phyloP scores from a whole-genome alignment of 2,113 vertebrate genomes.

The Candoia aspera region DNA sequence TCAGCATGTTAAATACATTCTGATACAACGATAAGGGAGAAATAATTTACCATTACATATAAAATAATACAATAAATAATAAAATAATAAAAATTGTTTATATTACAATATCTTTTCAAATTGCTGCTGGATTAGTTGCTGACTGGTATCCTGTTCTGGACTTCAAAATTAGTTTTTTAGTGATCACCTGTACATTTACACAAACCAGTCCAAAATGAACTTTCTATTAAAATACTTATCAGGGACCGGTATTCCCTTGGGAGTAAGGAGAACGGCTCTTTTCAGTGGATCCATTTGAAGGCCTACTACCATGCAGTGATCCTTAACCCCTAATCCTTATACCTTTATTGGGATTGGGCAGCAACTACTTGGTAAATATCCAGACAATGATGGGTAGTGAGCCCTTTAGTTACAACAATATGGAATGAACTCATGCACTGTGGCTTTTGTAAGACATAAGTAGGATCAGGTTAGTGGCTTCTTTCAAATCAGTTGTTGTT shows the following conservation, averaged over 20 bases:
- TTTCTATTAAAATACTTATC: not conserved
- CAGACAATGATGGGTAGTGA: no score
- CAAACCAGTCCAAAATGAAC: slow-evolving; percentile 32
- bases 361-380: not conserved
- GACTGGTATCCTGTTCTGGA: slow-evolving; percentile 16
- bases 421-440: not conserved
- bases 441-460: not conserved
- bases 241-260: not conserved
- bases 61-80: not conserved
- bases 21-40: slow-evolving; percentile 37
- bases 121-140: slow-evolving; percentile 29
- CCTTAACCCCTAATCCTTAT: not conserved
- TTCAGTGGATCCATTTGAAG: not conserved
- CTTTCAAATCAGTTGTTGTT: slow-evolving; percentile 45
- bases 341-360: not conserved
- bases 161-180: slow-evolving; percentile 46
- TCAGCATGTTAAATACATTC: slow-evolving; percentile 5
- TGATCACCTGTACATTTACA: slow-evolving; percentile 20
- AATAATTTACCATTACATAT: not conserved
- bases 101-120: not conserved
- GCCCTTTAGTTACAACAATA: not conserved
- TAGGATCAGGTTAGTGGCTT: not conserved
- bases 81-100: slow-evolving; percentile 11
- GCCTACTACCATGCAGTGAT: not conserved
- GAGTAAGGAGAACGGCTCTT: not conserved